phyloP scores from a whole-genome alignment of 2,888 invertebrate species.

The Plagodis dolabraria region DNA sequence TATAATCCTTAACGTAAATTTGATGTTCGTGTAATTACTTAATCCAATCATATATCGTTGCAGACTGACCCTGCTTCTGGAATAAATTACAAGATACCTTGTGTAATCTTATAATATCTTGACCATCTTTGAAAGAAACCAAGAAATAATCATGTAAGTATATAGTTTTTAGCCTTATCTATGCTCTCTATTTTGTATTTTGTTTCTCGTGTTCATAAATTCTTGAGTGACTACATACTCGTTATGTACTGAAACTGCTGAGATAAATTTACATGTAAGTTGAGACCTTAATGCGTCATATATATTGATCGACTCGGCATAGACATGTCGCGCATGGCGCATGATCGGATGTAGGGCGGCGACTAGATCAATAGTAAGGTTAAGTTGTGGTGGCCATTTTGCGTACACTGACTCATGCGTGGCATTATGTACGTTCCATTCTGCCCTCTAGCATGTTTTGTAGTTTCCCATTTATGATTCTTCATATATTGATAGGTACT shows the following conservation, averaged over 20 bases:
- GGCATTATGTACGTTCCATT: neutral
- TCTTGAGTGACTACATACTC: neutral
- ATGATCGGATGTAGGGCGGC: constrained; percentile 10
- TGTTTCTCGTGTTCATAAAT: neutral
- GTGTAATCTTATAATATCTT: constrained; percentile 57
- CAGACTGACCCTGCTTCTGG: constrained; percentile 74
- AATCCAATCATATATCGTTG: constrained; percentile 48
- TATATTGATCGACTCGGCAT: constrained; percentile 16
- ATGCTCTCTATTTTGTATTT: neutral
- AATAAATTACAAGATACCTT: constrained; percentile 38
- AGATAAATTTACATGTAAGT: neutral
- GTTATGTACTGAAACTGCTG: too few species aligned
- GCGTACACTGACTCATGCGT: constrained; percentile 27
- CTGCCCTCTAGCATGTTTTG: constrained; percentile 18
- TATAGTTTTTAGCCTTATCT: neutral
- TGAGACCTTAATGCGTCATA: constrained; percentile 20
- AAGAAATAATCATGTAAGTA: constrained; percentile 67
- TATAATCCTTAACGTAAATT: neutral
- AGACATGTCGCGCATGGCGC: constrained; percentile 6
- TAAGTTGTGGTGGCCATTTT: constrained; percentile 31
- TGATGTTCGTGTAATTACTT: constrained; percentile 14
- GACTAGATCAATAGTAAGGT: neutral
- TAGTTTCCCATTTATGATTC: neutral
- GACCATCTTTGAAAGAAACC: constrained; percentile 44
- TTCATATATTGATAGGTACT: too few species aligned